Evolutionary conservation across 1,140 invertebrate species (phyloP), one percentile per base, ranked within the genome.

Genomic region (Lasioglossum albipes): DNA sequence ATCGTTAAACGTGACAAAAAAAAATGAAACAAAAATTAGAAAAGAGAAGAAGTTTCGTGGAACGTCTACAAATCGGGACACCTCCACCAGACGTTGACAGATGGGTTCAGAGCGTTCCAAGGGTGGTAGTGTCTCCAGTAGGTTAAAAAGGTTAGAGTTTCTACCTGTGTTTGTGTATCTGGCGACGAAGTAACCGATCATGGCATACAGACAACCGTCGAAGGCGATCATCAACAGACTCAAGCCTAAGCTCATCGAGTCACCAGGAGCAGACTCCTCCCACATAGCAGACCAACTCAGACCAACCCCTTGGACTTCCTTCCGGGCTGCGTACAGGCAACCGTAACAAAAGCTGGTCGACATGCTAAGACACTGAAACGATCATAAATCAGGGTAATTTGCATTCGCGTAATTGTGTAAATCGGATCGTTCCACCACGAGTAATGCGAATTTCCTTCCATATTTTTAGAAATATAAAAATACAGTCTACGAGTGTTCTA

Each of bases 281-380:
- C 94, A 95, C 62, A 95, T 66, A 31, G 91, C 87, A 2, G 81
- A 42, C 94, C 94, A 95, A 12, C 84, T 88, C 0, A 94, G 87
- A 10, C 94, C 94, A 2, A 84, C 71, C 10, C 95, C 94, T 89
- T 94, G 94, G 36, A 95, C 93, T 86, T 96, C 95, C 84, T 93
- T 94, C 9, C 95, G 93, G 69, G 94, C 93, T 2, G 95, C 93
- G 76, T 94, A 94, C 3, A 95, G 89, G 88, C 95, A 94, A 65
- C 94, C 94, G 89, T 96, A 95, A 86, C 94, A 94, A 79, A 96
- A 95, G 41, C 95, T 94, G 0, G 95, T 95, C 0, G 95, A 96
- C 94, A 95, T 95, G 64, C 93, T 95, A 0, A 95, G 82, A 83
- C 94, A 94, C 95, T 95, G 84, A 81, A 88, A 85, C 27, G 13